A percentile compares a stretch with the other conserved stretches of the same genome.
Evolutionary conservation across 2,113 vertebrate genomes (phyloP).

Genomic region (Motacilla tschutschensis): DNA sequence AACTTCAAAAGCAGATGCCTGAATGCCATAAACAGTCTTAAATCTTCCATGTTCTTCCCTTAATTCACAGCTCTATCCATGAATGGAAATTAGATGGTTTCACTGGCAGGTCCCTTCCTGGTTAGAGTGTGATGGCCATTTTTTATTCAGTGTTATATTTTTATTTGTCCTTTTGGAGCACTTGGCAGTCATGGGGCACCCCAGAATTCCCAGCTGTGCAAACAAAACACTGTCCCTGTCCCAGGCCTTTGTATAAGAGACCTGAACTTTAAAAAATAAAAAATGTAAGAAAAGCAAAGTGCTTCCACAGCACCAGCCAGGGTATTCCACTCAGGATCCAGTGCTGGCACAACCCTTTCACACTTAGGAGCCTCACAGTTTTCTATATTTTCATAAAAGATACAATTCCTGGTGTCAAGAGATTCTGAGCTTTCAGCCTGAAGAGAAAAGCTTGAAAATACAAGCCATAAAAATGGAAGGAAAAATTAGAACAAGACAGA

Average conservation of each 20-base stretch:
- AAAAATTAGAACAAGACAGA: background rate
- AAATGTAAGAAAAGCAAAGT: background rate
- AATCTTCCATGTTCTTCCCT: background rate
- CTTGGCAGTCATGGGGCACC: background rate
- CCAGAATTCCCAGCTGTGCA: background rate
- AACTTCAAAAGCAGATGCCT: background rate
- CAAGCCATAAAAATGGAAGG: background rate
- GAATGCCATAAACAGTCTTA: background rate
- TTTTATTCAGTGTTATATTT: background rate
- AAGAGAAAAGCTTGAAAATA: background rate
- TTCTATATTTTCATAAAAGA: background rate
- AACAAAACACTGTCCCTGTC: background rate
- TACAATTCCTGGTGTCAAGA: background rate
- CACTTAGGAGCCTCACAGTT: accelerated
- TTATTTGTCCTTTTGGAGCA: background rate
- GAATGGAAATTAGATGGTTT: background rate
- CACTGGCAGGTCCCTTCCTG: background rate
- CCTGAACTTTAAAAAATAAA: background rate
- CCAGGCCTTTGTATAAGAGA: background rate
- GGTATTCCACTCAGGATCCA: background rate
- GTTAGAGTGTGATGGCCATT: background rate
- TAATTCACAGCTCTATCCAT: background rate
- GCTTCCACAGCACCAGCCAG: background rate
- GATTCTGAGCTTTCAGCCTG: background rate
- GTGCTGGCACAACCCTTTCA: background rate